A percentile compares a stretch with the other conserved stretches of the same genome.
These are phyloP conservation scores for Cataglyphis livida DNA, from an alignment of 2,888 invertebrate genomes.

Conservation along the genomic window DNA sequence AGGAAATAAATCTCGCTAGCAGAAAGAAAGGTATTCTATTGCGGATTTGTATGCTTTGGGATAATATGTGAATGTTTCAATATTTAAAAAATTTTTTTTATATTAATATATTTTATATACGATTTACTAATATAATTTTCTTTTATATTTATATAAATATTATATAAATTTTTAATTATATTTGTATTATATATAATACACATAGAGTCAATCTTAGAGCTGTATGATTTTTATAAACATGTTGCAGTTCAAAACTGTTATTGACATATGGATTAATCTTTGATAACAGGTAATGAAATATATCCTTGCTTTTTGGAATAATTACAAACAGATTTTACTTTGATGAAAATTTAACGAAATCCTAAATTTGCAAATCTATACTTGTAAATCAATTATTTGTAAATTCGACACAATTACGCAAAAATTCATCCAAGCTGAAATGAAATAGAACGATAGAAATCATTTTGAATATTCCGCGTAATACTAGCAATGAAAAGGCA, in stretches of 20 bases:
- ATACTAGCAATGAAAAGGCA: neutral
- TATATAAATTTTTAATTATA: neutral
- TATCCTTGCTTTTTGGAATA: neutral
- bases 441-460: neutral
- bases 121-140: neutral
- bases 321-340: neutral
- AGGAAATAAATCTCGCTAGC: neutral
- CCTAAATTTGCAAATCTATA: neutral
- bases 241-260: neutral
- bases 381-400: conserved; percentile 14
- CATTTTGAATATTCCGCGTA: neutral
- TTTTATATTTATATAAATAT: neutral
- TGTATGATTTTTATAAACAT: neutral
- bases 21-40: neutral
- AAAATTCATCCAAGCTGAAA: neutral
- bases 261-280: neutral
- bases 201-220: neutral
- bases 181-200: neutral
- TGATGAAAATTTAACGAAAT: neutral
- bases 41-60: neutral
- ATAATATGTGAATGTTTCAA: conserved; percentile 9
- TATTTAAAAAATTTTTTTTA: neutral
- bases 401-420: neutral
- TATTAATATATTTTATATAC: conserved; percentile 1
- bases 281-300: neutral